Base-by-base conservation (phyloP, 2,113 vertebrate genomes). In the Macaca fascicularis region DNA sequence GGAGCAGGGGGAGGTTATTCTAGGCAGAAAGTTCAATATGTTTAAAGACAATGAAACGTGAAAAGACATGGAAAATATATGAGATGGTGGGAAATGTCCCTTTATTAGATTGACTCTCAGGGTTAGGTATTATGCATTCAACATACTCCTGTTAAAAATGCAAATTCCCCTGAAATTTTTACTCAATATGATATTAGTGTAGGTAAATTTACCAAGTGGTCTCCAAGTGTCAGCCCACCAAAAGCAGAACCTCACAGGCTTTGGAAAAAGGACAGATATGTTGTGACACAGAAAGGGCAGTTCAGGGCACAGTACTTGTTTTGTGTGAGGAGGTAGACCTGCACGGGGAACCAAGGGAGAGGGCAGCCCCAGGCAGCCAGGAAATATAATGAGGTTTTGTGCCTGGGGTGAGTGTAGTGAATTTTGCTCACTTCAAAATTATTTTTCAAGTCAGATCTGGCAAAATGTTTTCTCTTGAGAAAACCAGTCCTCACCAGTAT, bases 151-250 rank as follows among this genome's bases (percentile, higher is more conserved):
- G 19, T 55, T 96, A 90, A 83, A 94, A 78, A 64, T 59, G 59
- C 83, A 92, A 89, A 83, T 91, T 88, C 48, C 69, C n/a, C 50
- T 78, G n/a, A 40, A 79, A 81, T 67, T 75, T 81, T 93, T 79
- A 94, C 20, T 94, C 57, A 93, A n/a, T 82, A 75, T 45, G n/a
- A 90, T 59, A 5, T 92, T 92, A 90, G 69, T 90, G 7, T 86
- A 96, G 96, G 83, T 81, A 75, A 94, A 59, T 80, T 89, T 94
- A 97, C 90, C 83, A 95, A 87, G 87, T 61, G 32, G 89, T 90
- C 87, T 97, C 79, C 43, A 70, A 88, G 69, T 78, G 59, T 90
- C 83, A 97, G 59, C 74, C 67, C 86, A 45, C 70, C 40, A 32
- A 90, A 55, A 89, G 35, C 75, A 76, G 38, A 11, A 5, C 61